Percentiles rank a stretch among this genome's conserved stretches.
These are phyloP conservation scores for Actinia tenebrosa DNA, from an alignment of 64 coral and sea anemone genomes.

Conservation along the genomic window DNA sequence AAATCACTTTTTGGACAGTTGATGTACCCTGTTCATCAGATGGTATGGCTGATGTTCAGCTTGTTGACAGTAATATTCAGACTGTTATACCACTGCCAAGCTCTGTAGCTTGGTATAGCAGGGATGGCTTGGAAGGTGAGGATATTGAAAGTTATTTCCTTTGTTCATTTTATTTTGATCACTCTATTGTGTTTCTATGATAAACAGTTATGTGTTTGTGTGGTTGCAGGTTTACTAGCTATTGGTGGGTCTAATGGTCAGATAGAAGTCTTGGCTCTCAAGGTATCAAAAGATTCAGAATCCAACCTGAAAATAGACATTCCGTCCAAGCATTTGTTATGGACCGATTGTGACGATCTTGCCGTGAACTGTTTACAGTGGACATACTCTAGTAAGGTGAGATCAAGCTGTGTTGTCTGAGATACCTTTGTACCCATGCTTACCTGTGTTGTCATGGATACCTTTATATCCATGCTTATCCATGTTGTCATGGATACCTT, in stretches of 20 bases:
- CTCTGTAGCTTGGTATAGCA: slow-evolving; percentile 10
- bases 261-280: background rate
- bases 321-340: background rate
- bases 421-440: too few relatives aligned
- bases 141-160: background rate
- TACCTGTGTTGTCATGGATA: too few relatives aligned
- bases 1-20: slow-evolving; percentile 6
- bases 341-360: slow-evolving; percentile 11
- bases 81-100: background rate
- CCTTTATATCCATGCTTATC: background rate
- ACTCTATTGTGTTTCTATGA: background rate
- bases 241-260: background rate
- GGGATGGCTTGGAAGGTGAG: background rate
- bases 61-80: background rate
- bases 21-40: background rate
- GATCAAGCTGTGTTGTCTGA: background rate
- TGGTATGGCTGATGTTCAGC: background rate
- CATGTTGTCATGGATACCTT: too few relatives aligned
- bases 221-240: background rate
- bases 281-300: background rate
- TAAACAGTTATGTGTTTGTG: background rate
- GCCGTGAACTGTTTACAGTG: background rate
- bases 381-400: background rate
- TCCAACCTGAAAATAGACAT: background rate
- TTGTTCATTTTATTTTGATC: too few relatives aligned